Percentiles rank a stretch among this genome's conserved stretches.
These are phyloP conservation scores for Thumatha senex DNA, from an alignment of 2,888 invertebrate genomes.

Conservation along the genomic window DNA sequence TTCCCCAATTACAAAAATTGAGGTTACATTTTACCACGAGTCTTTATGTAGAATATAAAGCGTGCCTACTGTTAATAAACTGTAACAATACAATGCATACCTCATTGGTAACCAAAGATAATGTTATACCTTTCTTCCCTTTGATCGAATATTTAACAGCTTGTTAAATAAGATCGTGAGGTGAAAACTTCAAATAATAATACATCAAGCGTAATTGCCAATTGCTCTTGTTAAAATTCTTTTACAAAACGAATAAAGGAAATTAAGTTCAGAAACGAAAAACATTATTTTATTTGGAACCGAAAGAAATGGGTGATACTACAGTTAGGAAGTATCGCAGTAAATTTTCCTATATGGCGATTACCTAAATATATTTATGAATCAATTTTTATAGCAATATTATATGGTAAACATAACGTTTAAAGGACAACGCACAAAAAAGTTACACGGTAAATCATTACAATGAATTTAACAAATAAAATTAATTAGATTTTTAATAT, in stretches of 20 bases:
- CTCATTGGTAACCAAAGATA: constrained; percentile 29
- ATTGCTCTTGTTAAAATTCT: constrained; percentile 28
- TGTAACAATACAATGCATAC: constrained; percentile 27
- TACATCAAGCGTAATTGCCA: constrained; percentile 16
- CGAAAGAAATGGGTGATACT: background rate
- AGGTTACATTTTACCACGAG: background rate
- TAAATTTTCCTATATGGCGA: too few relatives aligned
- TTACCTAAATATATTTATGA: too few relatives aligned
- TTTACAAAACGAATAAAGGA: constrained; percentile 17
- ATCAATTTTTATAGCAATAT: too few relatives aligned
- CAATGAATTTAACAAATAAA: too few relatives aligned
- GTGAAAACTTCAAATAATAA: constrained; percentile 26
- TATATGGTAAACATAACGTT: too few relatives aligned
- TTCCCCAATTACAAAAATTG: background rate
- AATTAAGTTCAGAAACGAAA: constrained; percentile 4
- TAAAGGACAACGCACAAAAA: too few relatives aligned
- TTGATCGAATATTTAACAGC: constrained; percentile 52
- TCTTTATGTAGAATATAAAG: constrained; percentile 2
- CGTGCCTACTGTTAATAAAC: constrained; percentile 22
- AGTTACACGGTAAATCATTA: too few relatives aligned
- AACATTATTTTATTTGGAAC: constrained; percentile 1
- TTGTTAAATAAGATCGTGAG: constrained; percentile 46
- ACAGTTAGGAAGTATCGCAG: background rate
- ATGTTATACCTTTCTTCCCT: constrained; percentile 35
- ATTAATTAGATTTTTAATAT: too few relatives aligned